Evolutionary conservation across 2,888 invertebrate genomes (phyloP), one percentile per base, ranked within the genome.

Genomic region (Phyllotreta striolata): DNA sequence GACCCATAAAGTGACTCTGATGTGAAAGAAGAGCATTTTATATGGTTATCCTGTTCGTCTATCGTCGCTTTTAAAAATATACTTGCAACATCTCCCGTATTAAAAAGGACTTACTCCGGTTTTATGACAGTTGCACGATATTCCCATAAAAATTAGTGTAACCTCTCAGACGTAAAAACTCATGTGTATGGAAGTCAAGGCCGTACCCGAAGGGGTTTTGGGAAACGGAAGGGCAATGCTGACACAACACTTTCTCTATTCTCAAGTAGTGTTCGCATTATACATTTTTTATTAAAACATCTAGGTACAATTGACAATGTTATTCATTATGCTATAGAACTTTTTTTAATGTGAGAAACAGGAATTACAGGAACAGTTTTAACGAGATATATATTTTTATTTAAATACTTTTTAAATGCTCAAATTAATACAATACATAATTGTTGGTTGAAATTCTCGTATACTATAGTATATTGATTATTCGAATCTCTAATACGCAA

Each of bases 1-100:
- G 77, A 74, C 71, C 76, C 72, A 78, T 78, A 77, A 78, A 78
- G 72, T 71, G 72, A 74, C 72, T 72, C 68, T 71, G 74, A 75
- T 75, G 76, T 70, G 70, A 64, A 69, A 72, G 72, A 66, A 64
- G 69, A 71, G 68, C 73, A 72, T 75, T 77, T 77, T 77, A 77
- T 73, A 72, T 63, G 70, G 72, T 73, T 74, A 76, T 74, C 74
- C 41, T 70, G 71, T 70, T 63, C 57, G 62, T 62, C 65, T 69
- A 68, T 67, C 68, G 64, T 57, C 64, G 67, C 66, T 62, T 56
- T 66, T 69, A 67, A 72, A 67, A 63, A 70, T 68, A 60, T 60
- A 58, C 69, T 57, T 62, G 67, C 68, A 68, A 66, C 66, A 67
- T 66, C 40, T 52, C 60, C 55, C 55, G 44, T 55, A 56, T 66